Evolutionary conservation across 1,140 invertebrate species (phyloP), one percentile per base, ranked within the genome.

Genomic region (Pentalonia nigronervosa): DNA sequence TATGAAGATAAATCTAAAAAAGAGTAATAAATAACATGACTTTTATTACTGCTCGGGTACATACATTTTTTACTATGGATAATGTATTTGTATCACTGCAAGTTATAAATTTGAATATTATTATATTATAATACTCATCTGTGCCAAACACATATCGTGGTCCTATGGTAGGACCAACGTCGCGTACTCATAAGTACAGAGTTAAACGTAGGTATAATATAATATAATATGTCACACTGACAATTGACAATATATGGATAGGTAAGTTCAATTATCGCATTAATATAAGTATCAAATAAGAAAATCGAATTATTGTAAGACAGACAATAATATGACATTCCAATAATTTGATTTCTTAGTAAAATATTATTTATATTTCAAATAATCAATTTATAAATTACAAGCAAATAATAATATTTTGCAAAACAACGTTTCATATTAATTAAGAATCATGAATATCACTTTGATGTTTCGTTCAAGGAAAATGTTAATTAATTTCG

Each of bases 401-500:
- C 50, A 53, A 53, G 21, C 21, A 20, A 53, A 53, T 53, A 53
- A 53, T 53, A 53, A 53, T 45, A 84, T 84, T 84, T 84, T 41
- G 83, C 36, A 11, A 84, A 84, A 84, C 21, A 84, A 84, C 36
- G 41, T 41, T 6, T 84, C 3, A 11, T 30, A 23, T 84, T 84
- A 84, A 84, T 84, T 84, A 84, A 84, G 60, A 84, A 41, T 30
- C 34, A 25, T 30, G 20, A 84, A 84, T 7, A 41, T 84, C 23
- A 84, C 84, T 86, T 86, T 86, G 84, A 86, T 45, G 84, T 47
- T 86, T 47, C 25, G 84, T 86, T 47, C 41, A 86, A 86, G 45
- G 25, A 86, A 86, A 86, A 45, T 47, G 6, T 86, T 36, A 83
- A 45, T 86, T 45, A 47, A 86, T 86, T 86, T 86, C 45, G 84